These are phyloP conservation scores for Apeltes quadracus DNA, from an alignment of 2,113 vertebrate species.

Conservation along the genomic window DNA sequence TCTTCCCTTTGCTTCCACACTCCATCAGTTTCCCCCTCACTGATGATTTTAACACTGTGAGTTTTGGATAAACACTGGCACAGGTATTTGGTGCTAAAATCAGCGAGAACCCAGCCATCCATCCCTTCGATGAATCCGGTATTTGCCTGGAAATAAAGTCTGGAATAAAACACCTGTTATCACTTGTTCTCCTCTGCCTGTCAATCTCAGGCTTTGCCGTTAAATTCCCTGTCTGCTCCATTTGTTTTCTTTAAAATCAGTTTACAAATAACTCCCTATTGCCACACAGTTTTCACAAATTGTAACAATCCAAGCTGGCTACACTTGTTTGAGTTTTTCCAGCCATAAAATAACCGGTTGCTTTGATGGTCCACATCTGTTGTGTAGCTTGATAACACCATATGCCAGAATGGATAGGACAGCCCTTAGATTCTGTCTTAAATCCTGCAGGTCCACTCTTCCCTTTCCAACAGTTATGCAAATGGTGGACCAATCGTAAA, in stretches of 20 bases:
- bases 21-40: slow-evolving; percentile 61
- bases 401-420: slow-evolving; percentile 33
- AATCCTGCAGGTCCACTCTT: slow-evolving; percentile 53
- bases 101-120: slow-evolving; percentile 35
- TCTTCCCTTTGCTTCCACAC: slow-evolving; percentile 55
- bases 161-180: slow-evolving; percentile 67
- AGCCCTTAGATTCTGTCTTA: slow-evolving; percentile 46
- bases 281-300: neutral
- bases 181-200: slow-evolving; percentile 17
- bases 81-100: slow-evolving; percentile 57
- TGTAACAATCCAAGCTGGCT: neutral
- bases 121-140: slow-evolving; percentile 36
- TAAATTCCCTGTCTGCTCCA: slow-evolving; percentile 21
- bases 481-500: slow-evolving; percentile 63
- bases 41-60: slow-evolving; percentile 58
- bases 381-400: slow-evolving; percentile 43
- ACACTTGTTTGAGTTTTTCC: slow-evolving; percentile 43
- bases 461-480: slow-evolving; percentile 57
- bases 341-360: slow-evolving; percentile 31
- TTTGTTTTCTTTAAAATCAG: slow-evolving; percentile 25
- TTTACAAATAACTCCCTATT: slow-evolving; percentile 11
- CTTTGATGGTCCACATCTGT: slow-evolving; percentile 45
- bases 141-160: slow-evolving; percentile 35
- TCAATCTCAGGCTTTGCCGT: slow-evolving; percentile 30
- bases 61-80: slow-evolving; percentile 56